A percentile compares a stretch with the other conserved stretches of the same genome.
Evolutionary conservation across 2,113 vertebrate species (phyloP).

Genomic region (Megaceryle maxima): DNA sequence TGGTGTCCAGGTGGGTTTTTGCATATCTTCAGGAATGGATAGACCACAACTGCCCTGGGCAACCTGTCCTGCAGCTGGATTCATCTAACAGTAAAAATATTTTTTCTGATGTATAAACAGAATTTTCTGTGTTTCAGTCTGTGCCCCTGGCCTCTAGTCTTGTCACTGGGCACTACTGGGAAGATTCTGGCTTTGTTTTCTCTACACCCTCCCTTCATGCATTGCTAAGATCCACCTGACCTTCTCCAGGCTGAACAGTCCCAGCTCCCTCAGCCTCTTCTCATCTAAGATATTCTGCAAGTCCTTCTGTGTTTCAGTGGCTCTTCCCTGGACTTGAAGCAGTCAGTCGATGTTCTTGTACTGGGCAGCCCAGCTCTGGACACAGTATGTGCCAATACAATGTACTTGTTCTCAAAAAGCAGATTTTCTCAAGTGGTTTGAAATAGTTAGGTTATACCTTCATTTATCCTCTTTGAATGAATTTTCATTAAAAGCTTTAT

Average conservation of each 20-base stretch:
- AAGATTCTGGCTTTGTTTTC: background rate
- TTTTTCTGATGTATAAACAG: background rate
- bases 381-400: background rate
- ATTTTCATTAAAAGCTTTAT: slow-evolving; percentile 17
- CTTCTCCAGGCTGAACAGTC: background rate
- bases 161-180: background rate
- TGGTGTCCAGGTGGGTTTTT: background rate
- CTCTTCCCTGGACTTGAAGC: background rate
- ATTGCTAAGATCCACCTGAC: background rate
- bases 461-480: background rate
- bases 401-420: background rate
- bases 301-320: background rate
- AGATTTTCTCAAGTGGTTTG: background rate
- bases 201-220: background rate
- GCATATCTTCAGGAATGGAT: background rate
- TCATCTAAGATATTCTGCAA: background rate
- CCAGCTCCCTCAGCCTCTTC: background rate
- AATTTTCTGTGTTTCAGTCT: background rate
- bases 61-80: background rate
- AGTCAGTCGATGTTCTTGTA: background rate
- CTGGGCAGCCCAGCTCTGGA: background rate
- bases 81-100: background rate
- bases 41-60: background rate
- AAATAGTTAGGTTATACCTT: background rate
- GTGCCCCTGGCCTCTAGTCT: background rate